A percentile compares a stretch with the other conserved stretches of the same genome.
Conservation (phyloP, 2,113 vertebrate genomes). For the Serilophus lunatus region DNA sequence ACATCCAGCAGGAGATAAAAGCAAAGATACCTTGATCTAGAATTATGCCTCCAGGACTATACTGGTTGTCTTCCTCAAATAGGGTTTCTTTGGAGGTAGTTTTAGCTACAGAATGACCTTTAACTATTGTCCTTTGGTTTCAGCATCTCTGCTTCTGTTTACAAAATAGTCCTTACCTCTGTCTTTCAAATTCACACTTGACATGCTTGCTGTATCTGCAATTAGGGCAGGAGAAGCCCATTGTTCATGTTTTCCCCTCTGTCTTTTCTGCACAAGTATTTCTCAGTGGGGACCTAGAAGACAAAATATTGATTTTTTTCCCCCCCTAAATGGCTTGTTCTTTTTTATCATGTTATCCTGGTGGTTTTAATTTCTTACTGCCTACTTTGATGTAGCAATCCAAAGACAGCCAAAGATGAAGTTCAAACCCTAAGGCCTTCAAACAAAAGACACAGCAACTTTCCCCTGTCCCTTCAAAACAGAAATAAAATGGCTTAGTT, state of each 20-base stretch:
- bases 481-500: slow-evolving; percentile 25
- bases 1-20: neutral
- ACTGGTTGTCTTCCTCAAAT: neutral
- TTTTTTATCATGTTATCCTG: slow-evolving; percentile 51
- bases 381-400: slow-evolving; percentile 44
- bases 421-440: slow-evolving; percentile 48
- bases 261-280: slow-evolving; percentile 41
- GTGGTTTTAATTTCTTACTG: slow-evolving; percentile 60
- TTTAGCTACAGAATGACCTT: slow-evolving; percentile 19
- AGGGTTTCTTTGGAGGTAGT: neutral
- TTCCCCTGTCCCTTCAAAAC: slow-evolving; percentile 28
- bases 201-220: slow-evolving; percentile 56
- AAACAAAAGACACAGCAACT: slow-evolving; percentile 42
- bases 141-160: slow-evolving; percentile 16
- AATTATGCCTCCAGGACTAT: neutral
- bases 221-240: slow-evolving; percentile 37
- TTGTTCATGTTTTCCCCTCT: slow-evolving; percentile 28
- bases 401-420: slow-evolving; percentile 45
- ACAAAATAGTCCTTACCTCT: neutral
- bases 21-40: neutral
- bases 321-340: neutral
- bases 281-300: slow-evolving; percentile 40
- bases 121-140: slow-evolving; percentile 40
- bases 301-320: slow-evolving; percentile 56
- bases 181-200: slow-evolving; percentile 41